Evolutionary conservation across 2,113 vertebrate genomes (phyloP).

Genomic region (Pterocles gutturalis): DNA sequence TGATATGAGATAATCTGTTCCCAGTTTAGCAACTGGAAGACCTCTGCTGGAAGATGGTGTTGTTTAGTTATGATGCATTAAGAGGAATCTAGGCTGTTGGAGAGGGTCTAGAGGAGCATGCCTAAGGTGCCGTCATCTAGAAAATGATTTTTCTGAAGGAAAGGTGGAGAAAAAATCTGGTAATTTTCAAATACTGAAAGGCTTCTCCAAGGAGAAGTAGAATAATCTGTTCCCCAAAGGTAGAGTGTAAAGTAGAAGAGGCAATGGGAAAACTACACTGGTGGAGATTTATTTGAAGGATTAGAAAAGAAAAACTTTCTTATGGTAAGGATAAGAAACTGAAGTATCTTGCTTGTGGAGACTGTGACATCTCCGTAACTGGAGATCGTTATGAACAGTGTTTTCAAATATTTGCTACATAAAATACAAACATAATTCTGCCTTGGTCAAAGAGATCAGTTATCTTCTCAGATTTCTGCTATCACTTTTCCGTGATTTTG

Average conservation of each 20-base stretch:
- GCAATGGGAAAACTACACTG: neutral
- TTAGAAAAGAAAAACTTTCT: neutral
- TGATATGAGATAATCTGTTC: neutral
- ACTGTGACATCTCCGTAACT: neutral
- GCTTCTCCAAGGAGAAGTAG: neutral
- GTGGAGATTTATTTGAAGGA: neutral
- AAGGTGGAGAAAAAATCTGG: neutral
- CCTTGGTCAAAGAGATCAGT: neutral
- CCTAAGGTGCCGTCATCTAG: neutral
- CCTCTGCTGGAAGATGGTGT: neutral
- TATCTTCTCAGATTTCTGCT: neutral
- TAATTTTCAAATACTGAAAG: neutral
- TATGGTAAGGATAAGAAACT: neutral
- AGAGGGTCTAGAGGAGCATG: neutral
- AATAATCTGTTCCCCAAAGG: neutral
- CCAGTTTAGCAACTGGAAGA: neutral
- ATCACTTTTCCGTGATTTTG: neutral
- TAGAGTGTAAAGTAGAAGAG: neutral
- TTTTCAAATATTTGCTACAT: neutral
- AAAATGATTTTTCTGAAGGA: neutral
- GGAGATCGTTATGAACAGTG: fast-evolving
- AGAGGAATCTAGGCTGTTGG: neutral
- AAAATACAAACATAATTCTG: neutral
- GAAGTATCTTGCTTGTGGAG: neutral
- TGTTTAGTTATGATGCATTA: neutral